Base-by-base conservation (phyloP, 1,140 invertebrate genomes). In the Ceratina calcarata region DNA sequence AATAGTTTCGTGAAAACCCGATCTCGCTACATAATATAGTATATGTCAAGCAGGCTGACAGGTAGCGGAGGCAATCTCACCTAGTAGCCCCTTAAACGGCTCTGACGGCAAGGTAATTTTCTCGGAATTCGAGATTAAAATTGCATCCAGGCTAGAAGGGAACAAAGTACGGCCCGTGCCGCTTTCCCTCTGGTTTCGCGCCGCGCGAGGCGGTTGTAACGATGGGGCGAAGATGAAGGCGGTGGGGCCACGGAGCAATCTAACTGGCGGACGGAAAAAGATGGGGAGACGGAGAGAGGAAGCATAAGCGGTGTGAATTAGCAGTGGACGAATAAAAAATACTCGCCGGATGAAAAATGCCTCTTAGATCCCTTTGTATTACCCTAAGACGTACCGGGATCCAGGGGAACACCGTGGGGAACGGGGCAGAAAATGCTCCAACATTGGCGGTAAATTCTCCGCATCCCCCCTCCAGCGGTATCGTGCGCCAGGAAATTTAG, bases 41-140 rank as follows among this genome's bases (percentile, higher is more conserved):
- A 78, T 84, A 85, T 78, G 88, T 92, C 90, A 91, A 89, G 89
- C 81, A 70, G 79, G 73, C 87, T 89, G 91, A 92, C 90, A 89
- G 89, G 84, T 88, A 90, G 89, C 86, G 91, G 83, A 89, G 83
- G 91, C 90, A 92, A 93, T 93, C 90, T 91, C 88, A 90, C 88
- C 90, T 89, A 91, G 90, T 91, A 90, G 89, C 88, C 89, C 85
- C 89, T 91, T 92, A 93, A 92, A 86, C 82, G 87, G 90, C 76
- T 92, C 90, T 91, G 91, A 92, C 89, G 90, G 90, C 83, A 88
- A 91, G 90, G 90, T 93, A 93, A 93, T 93, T 92, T 93, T 91
- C 91, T 90, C 80, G 91, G 89, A 93, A 93, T 93, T 91, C 90
- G 86, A 91, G 91, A 93, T 93, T 92, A 93, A 93, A 93, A 92